These are phyloP conservation scores for Triplophysa rosa DNA, from an alignment of 2,113 vertebrate genomes.

Conservation along the genomic window DNA sequence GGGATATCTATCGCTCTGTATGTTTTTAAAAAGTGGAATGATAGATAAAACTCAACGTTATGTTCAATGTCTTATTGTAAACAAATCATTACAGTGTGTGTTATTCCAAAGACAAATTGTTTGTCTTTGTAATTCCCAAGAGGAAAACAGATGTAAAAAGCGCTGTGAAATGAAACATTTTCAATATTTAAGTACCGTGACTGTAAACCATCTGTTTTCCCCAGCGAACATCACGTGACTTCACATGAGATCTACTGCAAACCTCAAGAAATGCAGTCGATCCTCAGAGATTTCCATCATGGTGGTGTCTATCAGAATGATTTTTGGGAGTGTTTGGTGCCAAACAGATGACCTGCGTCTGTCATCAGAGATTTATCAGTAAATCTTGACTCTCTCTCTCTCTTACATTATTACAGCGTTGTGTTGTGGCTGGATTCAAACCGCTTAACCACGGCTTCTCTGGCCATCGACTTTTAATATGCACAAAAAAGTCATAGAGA, in stretches of 20 bases:
- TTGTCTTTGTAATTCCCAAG: constrained; percentile 53
- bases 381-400: constrained; percentile 67
- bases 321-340: constrained; percentile 74
- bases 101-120: too few species aligned
- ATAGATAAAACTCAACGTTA: too few species aligned
- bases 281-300: constrained; percentile 63
- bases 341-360: constrained; percentile 66
- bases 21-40: too few species aligned
- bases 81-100: too few species aligned
- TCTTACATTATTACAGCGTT: constrained; percentile 56
- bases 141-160: constrained; percentile 68
- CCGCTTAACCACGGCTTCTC: constrained; percentile 57
- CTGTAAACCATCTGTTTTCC: constrained; percentile 72
- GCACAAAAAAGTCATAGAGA: constrained; percentile 57
- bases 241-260: constrained; percentile 65
- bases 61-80: too few species aligned
- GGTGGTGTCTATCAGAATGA: constrained; percentile 72
- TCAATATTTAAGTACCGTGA: constrained; percentile 72
- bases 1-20: too few species aligned
- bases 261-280: constrained; percentile 73
- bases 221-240: constrained; percentile 59
- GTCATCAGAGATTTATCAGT: constrained; percentile 76
- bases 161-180: constrained; percentile 72
- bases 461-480: constrained; percentile 48
- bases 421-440: constrained; percentile 61